These are phyloP conservation scores for Ectemnius cavifrons DNA, from an alignment of 2,888 invertebrate genomes.

Conservation along the genomic window DNA sequence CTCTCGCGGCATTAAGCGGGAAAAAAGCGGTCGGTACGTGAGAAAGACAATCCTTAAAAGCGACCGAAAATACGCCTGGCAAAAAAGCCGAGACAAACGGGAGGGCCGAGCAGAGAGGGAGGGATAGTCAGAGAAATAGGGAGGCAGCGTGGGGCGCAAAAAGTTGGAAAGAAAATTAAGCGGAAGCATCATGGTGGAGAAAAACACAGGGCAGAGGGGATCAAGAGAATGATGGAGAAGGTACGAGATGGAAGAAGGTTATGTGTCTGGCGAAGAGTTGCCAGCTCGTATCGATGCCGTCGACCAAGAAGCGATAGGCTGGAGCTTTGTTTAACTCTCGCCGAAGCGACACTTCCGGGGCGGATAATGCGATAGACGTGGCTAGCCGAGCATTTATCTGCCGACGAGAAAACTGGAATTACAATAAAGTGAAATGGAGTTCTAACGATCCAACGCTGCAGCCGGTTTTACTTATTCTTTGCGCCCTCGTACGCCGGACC, in stretches of 20 bases:
- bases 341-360: slow-evolving; percentile 58
- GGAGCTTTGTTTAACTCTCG: slow-evolving; percentile 62
- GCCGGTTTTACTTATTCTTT: too few relatives aligned
- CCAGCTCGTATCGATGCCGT: slow-evolving; percentile 7
- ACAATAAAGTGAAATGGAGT: slow-evolving; percentile 69
- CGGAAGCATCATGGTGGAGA: slow-evolving; percentile 6
- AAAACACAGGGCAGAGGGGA: slow-evolving; percentile 18
- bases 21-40: not conserved
- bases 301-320: slow-evolving; percentile 27
- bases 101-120: not conserved
- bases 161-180: not conserved
- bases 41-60: slow-evolving; percentile 6
- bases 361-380: slow-evolving; percentile 68
- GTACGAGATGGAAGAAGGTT: slow-evolving; percentile 8
- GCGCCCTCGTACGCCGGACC: slow-evolving; percentile 32
- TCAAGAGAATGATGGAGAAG: slow-evolving; percentile 2
- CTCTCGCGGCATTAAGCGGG: not conserved
- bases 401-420: slow-evolving; percentile 69
- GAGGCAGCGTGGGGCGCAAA: slow-evolving; percentile 10
- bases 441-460: slow-evolving; percentile 53
- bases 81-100: slow-evolving; percentile 12
- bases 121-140: slow-evolving; percentile 16
- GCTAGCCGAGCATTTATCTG: slow-evolving; percentile 69
- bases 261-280: not conserved
- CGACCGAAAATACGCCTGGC: slow-evolving; percentile 8